Percentiles rank a stretch among this genome's conserved stretches.
phyloP scores from a whole-genome alignment of 1,140 invertebrate species.

The Bombus vancouverensis region DNA sequence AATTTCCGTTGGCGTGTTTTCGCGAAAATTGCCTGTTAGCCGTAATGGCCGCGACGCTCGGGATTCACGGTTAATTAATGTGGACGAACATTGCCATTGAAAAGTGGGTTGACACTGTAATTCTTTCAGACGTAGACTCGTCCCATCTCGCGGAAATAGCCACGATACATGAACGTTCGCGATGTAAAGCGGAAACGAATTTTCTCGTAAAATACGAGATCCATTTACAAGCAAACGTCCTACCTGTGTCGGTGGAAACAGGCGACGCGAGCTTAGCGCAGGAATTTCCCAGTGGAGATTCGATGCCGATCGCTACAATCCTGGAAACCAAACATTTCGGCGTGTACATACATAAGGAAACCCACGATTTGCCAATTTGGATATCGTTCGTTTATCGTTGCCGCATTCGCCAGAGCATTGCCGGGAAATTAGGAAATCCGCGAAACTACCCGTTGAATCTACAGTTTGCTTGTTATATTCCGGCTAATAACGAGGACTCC shows the following conservation, averaged over 20 bases:
- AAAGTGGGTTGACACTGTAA: not conserved
- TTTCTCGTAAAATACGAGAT: conserved; percentile 9
- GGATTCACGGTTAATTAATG: conserved; percentile 27
- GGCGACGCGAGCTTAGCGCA: not conserved
- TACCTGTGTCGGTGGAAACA: conserved; percentile 9
- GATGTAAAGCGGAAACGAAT: conserved; percentile 41
- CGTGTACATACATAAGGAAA: not conserved
- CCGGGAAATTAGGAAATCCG: not conserved
- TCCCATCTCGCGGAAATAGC: conserved; percentile 8
- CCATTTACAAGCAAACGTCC: conserved; percentile 26
- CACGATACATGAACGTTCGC: conserved; percentile 11
- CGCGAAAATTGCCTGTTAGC: not conserved
- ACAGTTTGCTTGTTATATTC: not conserved
- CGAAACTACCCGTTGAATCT: not conserved
- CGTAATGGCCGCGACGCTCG: not conserved
- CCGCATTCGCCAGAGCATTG: not conserved
- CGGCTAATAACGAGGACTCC: too few species aligned
- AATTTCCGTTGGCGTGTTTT: not conserved
- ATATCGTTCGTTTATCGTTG: not conserved
- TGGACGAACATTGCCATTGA: not conserved
- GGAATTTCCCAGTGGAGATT: not conserved
- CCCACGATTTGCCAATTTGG: not conserved
- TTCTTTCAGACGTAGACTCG: not conserved
- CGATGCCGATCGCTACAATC: not conserved
- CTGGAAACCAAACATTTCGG: not conserved